phyloP scores from a whole-genome alignment of 2,888 invertebrate genomes.

The Pantelozetes paolii region DNA sequence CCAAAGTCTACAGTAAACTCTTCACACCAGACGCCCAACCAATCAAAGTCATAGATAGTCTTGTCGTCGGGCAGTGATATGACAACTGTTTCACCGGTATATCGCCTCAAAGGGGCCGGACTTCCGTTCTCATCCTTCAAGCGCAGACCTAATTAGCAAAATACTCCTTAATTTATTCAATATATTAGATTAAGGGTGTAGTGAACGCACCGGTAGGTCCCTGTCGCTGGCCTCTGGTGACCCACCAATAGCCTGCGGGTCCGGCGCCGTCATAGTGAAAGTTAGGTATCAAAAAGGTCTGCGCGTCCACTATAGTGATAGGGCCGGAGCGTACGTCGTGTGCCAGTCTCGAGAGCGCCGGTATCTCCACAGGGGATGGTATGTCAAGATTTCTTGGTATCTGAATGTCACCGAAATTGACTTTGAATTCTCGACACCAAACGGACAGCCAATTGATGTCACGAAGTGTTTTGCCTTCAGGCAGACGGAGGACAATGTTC shows the following conservation, averaged over 20 bases:
- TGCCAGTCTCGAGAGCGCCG: slow-evolving; percentile 78
- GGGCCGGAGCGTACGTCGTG: slow-evolving; percentile 85
- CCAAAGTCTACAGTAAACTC: slow-evolving; percentile 84
- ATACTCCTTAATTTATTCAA: too few species aligned
- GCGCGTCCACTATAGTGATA: slow-evolving; percentile 82
- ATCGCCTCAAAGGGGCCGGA: slow-evolving; percentile 66
- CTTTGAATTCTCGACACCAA: slow-evolving; percentile 85
- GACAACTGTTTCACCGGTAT: slow-evolving; percentile 88
- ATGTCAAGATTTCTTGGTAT: slow-evolving; percentile 71
- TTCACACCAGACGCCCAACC: slow-evolving; percentile 86
- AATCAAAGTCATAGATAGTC: slow-evolving; percentile 85
- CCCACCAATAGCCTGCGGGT: slow-evolving; percentile 56
- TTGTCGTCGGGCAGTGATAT: slow-evolving; percentile 76
- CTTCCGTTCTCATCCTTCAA: slow-evolving; percentile 47
- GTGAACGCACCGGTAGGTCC: slow-evolving; percentile 68
- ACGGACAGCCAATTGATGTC: slow-evolving; percentile 88
- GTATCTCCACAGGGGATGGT: slow-evolving; percentile 72
- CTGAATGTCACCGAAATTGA: slow-evolving; percentile 81
- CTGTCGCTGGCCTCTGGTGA: slow-evolving; percentile 45
- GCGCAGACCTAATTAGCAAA: too few species aligned
- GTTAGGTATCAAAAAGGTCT: slow-evolving; percentile 86
- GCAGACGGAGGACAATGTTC: slow-evolving; percentile 75
- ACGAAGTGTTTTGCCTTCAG: slow-evolving; percentile 73
- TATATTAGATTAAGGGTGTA: slow-evolving; percentile 85
- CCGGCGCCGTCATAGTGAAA: slow-evolving; percentile 86